Conservation (phyloP, 2,888 invertebrate genomes). For the Diarsia dahlii region DNA sequence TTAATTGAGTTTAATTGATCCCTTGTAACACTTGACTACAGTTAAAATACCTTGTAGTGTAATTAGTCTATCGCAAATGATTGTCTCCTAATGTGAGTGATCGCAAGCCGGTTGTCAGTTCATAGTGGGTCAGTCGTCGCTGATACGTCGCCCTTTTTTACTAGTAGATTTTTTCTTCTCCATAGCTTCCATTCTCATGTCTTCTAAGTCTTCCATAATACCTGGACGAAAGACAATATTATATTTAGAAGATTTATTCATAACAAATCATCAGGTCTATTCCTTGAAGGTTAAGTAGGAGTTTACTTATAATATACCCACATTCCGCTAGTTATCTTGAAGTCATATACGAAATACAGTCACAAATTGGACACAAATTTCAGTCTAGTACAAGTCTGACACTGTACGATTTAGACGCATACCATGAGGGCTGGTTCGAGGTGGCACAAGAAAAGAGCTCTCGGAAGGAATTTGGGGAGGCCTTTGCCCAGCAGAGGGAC, state of each 20-base stretch:
- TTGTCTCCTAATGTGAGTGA: constrained; percentile 44
- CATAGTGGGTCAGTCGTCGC: constrained; percentile 73
- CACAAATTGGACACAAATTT: background rate
- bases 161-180: constrained; percentile 93
- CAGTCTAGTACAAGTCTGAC: too few relatives aligned
- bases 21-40: constrained; percentile 35
- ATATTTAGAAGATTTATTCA: background rate
- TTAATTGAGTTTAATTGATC: constrained; percentile 60
- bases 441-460: too few relatives aligned
- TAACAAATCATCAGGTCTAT: background rate
- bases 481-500: too few relatives aligned
- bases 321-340: background rate
- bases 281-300: background rate
- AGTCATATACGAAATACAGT: background rate
- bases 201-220: constrained; percentile 97
- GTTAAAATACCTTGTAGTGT: constrained; percentile 34
- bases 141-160: constrained; percentile 89
- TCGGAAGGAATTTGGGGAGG: too few relatives aligned
- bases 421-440: too few relatives aligned
- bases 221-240: constrained; percentile 85
- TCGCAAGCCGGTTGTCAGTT: constrained; percentile 30
- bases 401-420: too few relatives aligned
- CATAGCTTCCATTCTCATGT: constrained; percentile 95
- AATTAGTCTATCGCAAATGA: constrained; percentile 39
- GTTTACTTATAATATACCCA: background rate